Evolutionary conservation across 1,140 invertebrate species (phyloP).

Genomic region (Meloidogyne chitwoodi): DNA sequence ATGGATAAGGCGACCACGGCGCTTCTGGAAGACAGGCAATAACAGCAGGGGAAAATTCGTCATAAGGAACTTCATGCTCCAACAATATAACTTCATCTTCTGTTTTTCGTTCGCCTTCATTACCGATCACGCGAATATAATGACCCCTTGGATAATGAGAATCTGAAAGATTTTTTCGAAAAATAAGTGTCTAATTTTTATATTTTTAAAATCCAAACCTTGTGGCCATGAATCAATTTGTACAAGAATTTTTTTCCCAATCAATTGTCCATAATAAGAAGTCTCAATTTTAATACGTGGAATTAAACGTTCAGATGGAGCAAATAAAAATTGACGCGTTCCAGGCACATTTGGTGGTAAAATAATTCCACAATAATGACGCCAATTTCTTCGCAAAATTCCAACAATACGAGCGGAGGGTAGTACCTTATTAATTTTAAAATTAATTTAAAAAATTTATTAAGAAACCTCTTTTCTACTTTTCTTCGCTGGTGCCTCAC

Average conservation of each 20-base stretch:
- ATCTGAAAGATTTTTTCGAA: slow-evolving; percentile 15
- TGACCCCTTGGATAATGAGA: slow-evolving; percentile 73
- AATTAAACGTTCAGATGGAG: slow-evolving; percentile 81
- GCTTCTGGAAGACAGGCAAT: slow-evolving; percentile 82
- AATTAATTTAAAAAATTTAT: background rate
- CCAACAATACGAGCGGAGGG: slow-evolving; percentile 86
- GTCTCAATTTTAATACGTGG: slow-evolving; percentile 87
- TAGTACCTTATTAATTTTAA: slow-evolving; percentile 24
- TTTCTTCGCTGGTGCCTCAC: background rate
- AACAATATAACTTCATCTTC: slow-evolving; percentile 68
- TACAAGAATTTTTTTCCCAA: slow-evolving; percentile 73
- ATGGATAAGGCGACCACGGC: slow-evolving; percentile 74
- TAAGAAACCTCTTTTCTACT: background rate
- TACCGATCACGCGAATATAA: slow-evolving; percentile 83
- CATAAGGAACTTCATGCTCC: slow-evolving; percentile 94
- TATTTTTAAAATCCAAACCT: slow-evolving; percentile 78
- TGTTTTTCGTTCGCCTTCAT: slow-evolving; percentile 70
- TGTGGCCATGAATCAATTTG: slow-evolving; percentile 84
- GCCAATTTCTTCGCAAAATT: slow-evolving; percentile 90
- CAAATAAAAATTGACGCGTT: slow-evolving; percentile 68
- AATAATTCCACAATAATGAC: slow-evolving; percentile 79
- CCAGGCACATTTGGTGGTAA: slow-evolving; percentile 7
- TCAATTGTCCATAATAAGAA: slow-evolving; percentile 75
- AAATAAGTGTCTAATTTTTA: background rate
- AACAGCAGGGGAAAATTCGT: slow-evolving; percentile 86